Conservation (phyloP, 2,797 vertebrate species). For the Poeciliopsis infans region DNA sequence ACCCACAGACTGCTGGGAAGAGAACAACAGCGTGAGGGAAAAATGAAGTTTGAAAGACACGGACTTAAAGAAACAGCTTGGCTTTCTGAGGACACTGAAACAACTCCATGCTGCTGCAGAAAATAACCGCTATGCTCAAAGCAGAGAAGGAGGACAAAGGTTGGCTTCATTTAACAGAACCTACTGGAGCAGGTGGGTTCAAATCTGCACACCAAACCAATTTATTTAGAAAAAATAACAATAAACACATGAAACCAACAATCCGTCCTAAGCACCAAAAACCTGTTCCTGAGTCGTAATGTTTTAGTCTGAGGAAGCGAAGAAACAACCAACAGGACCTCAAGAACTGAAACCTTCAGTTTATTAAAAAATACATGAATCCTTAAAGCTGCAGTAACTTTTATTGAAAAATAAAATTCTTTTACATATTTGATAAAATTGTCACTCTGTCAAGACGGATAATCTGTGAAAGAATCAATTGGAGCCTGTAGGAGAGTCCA, state of each 20-base stretch:
- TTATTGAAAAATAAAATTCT: too few relatives aligned
- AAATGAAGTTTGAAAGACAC: constrained; percentile 6
- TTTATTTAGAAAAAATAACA: not conserved
- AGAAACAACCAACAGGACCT: not conserved
- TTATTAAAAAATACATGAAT: not conserved
- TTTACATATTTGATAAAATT: too few relatives aligned
- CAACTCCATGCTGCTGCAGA: not conserved
- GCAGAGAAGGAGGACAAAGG: not conserved
- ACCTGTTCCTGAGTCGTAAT: not conserved
- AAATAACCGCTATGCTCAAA: not conserved
- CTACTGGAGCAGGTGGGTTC: not conserved
- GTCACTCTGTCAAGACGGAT: too few relatives aligned
- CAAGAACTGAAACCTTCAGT: not conserved
- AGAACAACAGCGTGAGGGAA: constrained; percentile 17
- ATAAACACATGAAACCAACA: not conserved
- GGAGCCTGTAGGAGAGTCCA: too few relatives aligned
- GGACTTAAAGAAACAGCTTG: constrained; percentile 5
- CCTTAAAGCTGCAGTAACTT: too few relatives aligned
- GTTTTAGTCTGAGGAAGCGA: not conserved
- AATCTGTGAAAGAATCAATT: too few relatives aligned
- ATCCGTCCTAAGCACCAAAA: not conserved
- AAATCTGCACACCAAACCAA: not conserved
- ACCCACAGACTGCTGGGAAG: constrained; percentile 31
- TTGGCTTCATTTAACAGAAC: not conserved
- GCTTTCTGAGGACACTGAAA: constrained; percentile 3